These are phyloP conservation scores for Gulo gulo DNA, from an alignment of 2,113 vertebrate genomes.

Conservation along the genomic window DNA sequence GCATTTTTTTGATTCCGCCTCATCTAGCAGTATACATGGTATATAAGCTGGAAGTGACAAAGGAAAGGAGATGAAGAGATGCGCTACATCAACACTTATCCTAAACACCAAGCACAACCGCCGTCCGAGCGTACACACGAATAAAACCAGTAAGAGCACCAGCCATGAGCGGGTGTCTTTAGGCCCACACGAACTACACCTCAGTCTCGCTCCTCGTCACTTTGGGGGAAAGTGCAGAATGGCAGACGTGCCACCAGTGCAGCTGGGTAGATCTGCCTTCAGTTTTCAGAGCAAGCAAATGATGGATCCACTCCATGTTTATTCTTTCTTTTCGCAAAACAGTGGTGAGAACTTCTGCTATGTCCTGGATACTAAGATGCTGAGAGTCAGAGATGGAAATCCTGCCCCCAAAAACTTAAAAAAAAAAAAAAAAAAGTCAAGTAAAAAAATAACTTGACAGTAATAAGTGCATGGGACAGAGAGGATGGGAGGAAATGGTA, in stretches of 20 bases:
- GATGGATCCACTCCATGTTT: neutral
- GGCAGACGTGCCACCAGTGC: neutral
- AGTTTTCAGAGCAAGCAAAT: neutral
- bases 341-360: neutral
- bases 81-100: neutral
- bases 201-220: neutral
- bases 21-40: neutral
- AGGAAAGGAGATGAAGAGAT: neutral
- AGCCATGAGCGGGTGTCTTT: neutral
- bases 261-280: neutral
- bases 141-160: neutral
- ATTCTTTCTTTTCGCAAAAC: neutral
- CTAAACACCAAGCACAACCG: neutral
- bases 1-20: neutral
- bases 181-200: neutral
- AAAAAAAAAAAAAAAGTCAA: neutral
- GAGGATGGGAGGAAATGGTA: neutral
- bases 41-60: neutral
- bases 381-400: neutral
- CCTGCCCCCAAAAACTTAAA: neutral
- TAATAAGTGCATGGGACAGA: neutral
- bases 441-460: neutral
- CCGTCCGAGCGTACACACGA: accelerated
- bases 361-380: neutral
- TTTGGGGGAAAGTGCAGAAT: neutral